These are phyloP conservation scores for Daphoenositta chrysoptera DNA, from an alignment of 2,113 vertebrate genomes.

Conservation along the genomic window DNA sequence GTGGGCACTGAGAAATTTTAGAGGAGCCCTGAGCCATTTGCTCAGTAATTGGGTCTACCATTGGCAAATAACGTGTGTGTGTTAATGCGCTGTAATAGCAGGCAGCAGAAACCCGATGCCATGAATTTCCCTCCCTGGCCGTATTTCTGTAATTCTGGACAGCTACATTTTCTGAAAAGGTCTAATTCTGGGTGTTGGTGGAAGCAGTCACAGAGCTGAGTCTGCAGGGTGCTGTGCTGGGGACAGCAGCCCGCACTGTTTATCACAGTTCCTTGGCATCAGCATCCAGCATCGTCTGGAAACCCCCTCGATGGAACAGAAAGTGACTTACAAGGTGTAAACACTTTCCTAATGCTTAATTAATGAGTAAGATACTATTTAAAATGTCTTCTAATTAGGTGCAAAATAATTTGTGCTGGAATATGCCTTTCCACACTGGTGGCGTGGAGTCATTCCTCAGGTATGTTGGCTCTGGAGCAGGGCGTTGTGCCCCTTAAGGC, in stretches of 20 bases:
- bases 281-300: fast-evolving
- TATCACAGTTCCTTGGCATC: background rate
- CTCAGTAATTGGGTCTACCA: background rate
- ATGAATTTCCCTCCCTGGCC: background rate
- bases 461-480: background rate
- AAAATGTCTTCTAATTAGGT: background rate
- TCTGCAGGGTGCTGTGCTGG: background rate
- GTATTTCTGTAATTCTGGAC: background rate
- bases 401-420: background rate
- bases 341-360: background rate
- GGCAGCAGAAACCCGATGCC: background rate
- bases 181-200: background rate
- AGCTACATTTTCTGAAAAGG: background rate
- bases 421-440: background rate
- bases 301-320: background rate
- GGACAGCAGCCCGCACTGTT: fast-evolving
- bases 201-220: background rate
- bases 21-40: background rate
- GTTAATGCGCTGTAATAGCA: background rate
- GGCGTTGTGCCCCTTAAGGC: background rate
- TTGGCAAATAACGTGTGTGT: fast-evolving
- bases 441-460: background rate
- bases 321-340: background rate
- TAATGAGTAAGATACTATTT: background rate
- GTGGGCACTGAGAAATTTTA: background rate